Evolutionary conservation across 2,797 vertebrate species (phyloP).

Genomic region (Setipinna tenuifilis): DNA sequence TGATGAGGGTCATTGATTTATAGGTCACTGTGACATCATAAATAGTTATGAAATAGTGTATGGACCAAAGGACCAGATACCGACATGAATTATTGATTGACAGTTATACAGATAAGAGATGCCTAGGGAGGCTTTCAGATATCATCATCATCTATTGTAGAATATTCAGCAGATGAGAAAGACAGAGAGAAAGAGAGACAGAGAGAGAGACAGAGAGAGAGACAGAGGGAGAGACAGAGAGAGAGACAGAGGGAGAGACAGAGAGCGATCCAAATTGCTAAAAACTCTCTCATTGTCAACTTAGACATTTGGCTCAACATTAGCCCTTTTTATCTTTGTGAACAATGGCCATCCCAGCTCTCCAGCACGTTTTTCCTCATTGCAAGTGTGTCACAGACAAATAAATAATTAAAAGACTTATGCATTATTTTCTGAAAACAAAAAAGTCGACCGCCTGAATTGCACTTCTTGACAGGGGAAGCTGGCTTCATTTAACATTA

Average conservation of each 20-base stretch:
- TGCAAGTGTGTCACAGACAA: background rate
- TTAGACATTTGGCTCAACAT: background rate
- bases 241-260: background rate
- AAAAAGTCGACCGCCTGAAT: background rate
- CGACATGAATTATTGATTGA: slow-evolving; percentile 36
- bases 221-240: background rate
- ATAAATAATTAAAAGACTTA: background rate
- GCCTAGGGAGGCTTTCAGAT: slow-evolving; percentile 18
- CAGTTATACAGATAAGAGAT: slow-evolving; percentile 31
- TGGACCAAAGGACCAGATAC: background rate
- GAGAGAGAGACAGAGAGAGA: no score
- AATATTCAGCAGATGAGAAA: background rate
- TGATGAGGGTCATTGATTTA: background rate
- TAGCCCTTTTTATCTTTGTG: background rate
- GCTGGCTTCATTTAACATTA: background rate
- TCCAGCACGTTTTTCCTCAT: background rate
- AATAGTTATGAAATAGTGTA: background rate
- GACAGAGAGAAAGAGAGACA: no score
- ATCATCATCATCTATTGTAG: background rate
- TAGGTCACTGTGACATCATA: background rate
- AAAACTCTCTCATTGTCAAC: background rate
- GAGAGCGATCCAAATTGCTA: background rate
- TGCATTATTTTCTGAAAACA: background rate
- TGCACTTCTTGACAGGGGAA: background rate
- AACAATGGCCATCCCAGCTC: background rate